Evolutionary conservation across 2,888 invertebrate species (phyloP).

Genomic region (Blastobasis lacticolella): DNA sequence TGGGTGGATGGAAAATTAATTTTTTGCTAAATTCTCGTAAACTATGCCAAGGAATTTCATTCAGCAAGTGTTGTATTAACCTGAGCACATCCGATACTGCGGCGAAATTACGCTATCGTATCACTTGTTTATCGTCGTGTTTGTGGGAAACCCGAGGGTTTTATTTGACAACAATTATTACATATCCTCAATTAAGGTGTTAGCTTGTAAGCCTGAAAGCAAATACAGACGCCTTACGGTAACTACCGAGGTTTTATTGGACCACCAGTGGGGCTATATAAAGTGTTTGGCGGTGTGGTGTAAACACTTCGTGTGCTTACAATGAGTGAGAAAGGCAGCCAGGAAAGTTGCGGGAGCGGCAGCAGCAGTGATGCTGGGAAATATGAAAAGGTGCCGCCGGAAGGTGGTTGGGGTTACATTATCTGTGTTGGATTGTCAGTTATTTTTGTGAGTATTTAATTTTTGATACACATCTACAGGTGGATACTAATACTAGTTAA

Average conservation of each 20-base stretch:
- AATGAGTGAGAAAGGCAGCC: not conserved
- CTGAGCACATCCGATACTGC: not conserved
- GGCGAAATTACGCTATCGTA: conserved; percentile 11
- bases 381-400: conserved; percentile 71
- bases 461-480: not conserved
- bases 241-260: conserved; percentile 40
- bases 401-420: conserved; percentile 84
- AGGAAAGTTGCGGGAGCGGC: conserved; percentile 6
- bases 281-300: conserved; percentile 2
- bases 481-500: not conserved
- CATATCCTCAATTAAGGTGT: conserved; percentile 46
- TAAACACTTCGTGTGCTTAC: conserved; percentile 1
- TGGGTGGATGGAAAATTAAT: no score
- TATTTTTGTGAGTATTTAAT: conserved; percentile 75
- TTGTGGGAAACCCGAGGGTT: conserved; percentile 57
- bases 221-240: conserved; percentile 41
- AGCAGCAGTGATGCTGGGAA: conserved; percentile 42
- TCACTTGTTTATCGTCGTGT: conserved; percentile 42
- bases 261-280: conserved; percentile 33
- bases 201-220: conserved; percentile 39
- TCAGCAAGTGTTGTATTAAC: no score
- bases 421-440: conserved; percentile 78
- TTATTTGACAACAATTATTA: conserved; percentile 35
- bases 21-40: no score
- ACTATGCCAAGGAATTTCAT: no score